phyloP scores from a whole-genome alignment of 2,797 vertebrate genomes.

The Craterocephalus amniculus region DNA sequence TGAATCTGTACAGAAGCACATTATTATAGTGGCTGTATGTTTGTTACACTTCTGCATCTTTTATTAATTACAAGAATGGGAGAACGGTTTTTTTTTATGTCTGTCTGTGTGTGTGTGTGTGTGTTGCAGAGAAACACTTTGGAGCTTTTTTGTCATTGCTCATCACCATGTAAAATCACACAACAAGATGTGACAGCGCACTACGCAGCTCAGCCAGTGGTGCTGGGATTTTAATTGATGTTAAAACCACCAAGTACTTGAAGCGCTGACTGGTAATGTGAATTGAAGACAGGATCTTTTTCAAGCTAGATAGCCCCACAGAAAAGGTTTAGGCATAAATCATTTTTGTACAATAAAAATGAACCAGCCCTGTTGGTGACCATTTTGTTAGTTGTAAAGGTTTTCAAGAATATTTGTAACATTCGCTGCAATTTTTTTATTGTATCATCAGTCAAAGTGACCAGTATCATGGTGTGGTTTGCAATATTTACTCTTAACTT shows the following conservation, averaged over 20 bases:
- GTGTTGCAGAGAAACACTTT: conserved; percentile 44
- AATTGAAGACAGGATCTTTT: conserved; percentile 19
- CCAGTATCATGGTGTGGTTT: neutral
- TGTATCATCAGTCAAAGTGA: neutral
- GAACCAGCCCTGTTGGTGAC: too few species aligned
- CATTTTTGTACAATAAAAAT: neutral
- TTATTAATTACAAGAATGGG: conserved; percentile 9
- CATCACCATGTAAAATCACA: conserved; percentile 62
- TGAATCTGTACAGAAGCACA: conserved; percentile 25
- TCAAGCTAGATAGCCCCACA: neutral
- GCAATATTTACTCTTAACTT: neutral
- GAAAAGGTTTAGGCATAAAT: neutral
- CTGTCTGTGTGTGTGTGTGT: neutral
- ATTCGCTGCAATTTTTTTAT: neutral
- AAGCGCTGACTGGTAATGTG: conserved; percentile 29
- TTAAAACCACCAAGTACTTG: conserved; percentile 68
- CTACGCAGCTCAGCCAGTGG: conserved; percentile 72
- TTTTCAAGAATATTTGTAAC: neutral
- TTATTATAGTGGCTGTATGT: conserved; percentile 26
- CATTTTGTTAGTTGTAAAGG: too few species aligned
- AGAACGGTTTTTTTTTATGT: neutral
- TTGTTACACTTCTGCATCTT: conserved; percentile 26
- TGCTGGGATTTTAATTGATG: conserved; percentile 72
- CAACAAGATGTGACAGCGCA: conserved; percentile 70
- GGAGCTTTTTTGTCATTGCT: conserved; percentile 64